Conservation (phyloP, 1,140 invertebrate genomes). For the Lordiphosa collinella region DNA sequence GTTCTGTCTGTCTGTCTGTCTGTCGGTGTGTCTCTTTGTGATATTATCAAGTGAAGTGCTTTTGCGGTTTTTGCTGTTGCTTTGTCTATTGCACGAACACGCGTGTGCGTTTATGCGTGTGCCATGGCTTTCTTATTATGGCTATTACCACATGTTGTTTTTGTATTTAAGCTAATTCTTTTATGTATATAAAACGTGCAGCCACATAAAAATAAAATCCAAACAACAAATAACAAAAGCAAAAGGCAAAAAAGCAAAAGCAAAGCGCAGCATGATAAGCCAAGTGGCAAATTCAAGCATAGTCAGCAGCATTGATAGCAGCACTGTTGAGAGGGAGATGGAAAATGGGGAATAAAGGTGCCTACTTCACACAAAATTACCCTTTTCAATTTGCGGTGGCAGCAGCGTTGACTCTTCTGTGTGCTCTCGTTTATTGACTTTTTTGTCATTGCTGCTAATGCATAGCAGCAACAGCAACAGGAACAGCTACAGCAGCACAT, state of each 20-base stretch:
- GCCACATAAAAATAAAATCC: slow-evolving; percentile 69
- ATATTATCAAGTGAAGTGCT: slow-evolving; percentile 77
- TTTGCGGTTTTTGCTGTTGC: slow-evolving; percentile 58
- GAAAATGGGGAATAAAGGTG: slow-evolving; percentile 51
- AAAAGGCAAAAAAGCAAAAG: slow-evolving; percentile 50
- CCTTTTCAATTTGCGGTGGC: slow-evolving; percentile 70
- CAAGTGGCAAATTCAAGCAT: slow-evolving; percentile 75
- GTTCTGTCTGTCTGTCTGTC: slow-evolving; percentile 14
- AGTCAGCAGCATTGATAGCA: slow-evolving; percentile 76
- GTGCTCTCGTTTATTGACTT: slow-evolving; percentile 66
- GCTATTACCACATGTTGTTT: slow-evolving; percentile 75
- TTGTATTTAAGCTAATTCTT: slow-evolving; percentile 78
- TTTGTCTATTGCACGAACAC: slow-evolving; percentile 43
- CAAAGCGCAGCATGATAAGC: slow-evolving; percentile 60
- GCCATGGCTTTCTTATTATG: slow-evolving; percentile 73
- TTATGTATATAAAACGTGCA: slow-evolving; percentile 73
- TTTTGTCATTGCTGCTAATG: slow-evolving; percentile 75
- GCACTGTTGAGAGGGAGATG: slow-evolving; percentile 16
- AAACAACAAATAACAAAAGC: slow-evolving; percentile 59
- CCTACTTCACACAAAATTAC: slow-evolving; percentile 78
- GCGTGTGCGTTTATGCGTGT: slow-evolving; percentile 12
- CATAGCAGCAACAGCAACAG: slow-evolving; percentile 41
- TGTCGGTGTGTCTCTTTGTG: slow-evolving; percentile 25
- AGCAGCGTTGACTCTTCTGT: too few species aligned
- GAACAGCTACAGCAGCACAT: slow-evolving; percentile 13